Percentiles rank a stretch among this genome's conserved stretches.
Evolutionary conservation across 2,113 vertebrate species (phyloP).

Genomic region (Coturnix japonica): DNA sequence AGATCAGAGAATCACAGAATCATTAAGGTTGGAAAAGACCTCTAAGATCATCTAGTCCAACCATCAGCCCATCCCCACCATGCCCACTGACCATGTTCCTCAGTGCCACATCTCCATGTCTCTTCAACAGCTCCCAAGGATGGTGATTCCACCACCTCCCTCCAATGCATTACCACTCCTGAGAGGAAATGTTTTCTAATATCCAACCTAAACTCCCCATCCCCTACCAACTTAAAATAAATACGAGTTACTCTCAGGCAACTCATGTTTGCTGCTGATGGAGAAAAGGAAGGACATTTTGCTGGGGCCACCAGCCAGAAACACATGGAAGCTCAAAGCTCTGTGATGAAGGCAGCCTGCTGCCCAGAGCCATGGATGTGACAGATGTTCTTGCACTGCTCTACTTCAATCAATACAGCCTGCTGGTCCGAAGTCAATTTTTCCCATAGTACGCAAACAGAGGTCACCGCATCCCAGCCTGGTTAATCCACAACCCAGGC

Average conservation of each 20-base stretch:
- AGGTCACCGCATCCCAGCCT: background rate
- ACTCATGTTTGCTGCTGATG: background rate
- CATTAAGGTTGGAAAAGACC: no score
- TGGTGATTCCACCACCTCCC: no score
- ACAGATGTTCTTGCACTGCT: slow-evolving; percentile 3
- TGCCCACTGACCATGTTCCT: no score
- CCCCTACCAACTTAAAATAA: background rate
- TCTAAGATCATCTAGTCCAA: no score
- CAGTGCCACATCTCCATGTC: no score
- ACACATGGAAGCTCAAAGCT: background rate
- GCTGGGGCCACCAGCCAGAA: background rate
- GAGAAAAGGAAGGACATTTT: background rate
- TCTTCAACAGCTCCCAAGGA: no score
- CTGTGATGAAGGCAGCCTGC: background rate
- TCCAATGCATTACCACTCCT: no score
- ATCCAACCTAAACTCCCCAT: background rate
- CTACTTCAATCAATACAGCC: background rate
- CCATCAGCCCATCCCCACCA: no score
- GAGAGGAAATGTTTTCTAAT: no score
- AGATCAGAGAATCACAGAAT: background rate
- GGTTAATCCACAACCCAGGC: slow-evolving; percentile 30
- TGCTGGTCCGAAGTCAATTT: background rate
- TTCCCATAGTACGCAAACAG: background rate
- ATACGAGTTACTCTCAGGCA: background rate
- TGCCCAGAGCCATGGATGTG: background rate